Conservation (phyloP, 2,797 vertebrate genomes). For the Antrozous pallidus region DNA sequence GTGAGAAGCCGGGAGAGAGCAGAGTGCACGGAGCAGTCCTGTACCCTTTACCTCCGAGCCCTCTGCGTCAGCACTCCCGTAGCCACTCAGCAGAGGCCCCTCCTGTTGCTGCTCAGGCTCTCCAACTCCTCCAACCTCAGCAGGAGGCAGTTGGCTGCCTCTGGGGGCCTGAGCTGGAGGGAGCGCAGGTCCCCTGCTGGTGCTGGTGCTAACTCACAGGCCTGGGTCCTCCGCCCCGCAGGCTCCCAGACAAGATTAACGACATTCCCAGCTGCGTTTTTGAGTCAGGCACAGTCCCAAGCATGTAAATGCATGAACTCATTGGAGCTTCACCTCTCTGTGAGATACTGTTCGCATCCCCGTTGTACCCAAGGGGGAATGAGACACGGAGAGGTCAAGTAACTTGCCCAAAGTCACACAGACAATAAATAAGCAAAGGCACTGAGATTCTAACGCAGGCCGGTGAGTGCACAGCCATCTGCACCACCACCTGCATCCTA, state of each 20-base stretch:
- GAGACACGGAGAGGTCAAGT: neutral
- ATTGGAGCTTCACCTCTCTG: neutral
- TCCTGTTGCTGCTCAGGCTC: neutral
- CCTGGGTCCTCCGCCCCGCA: neutral
- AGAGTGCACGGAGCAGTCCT: neutral
- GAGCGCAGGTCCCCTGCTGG: neutral
- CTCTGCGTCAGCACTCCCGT: neutral
- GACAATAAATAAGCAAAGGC: neutral
- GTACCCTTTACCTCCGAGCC: neutral
- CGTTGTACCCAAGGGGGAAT: neutral
- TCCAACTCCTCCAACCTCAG: neutral
- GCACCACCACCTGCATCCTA: neutral
- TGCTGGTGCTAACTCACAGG: neutral
- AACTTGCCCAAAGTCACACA: neutral
- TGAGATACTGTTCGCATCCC: neutral
- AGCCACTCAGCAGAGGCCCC: too few relatives aligned
- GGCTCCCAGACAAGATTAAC: neutral
- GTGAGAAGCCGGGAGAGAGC: neutral
- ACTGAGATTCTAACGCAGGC: neutral
- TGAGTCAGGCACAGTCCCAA: neutral
- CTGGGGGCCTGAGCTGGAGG: neutral
- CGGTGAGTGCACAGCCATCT: neutral
- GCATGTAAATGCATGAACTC: neutral
- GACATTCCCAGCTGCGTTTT: neutral
- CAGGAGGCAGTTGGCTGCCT: neutral